Evolutionary conservation across 2,797 vertebrate species (phyloP).

Genomic region (Mormyrus proboscirostris): DNA sequence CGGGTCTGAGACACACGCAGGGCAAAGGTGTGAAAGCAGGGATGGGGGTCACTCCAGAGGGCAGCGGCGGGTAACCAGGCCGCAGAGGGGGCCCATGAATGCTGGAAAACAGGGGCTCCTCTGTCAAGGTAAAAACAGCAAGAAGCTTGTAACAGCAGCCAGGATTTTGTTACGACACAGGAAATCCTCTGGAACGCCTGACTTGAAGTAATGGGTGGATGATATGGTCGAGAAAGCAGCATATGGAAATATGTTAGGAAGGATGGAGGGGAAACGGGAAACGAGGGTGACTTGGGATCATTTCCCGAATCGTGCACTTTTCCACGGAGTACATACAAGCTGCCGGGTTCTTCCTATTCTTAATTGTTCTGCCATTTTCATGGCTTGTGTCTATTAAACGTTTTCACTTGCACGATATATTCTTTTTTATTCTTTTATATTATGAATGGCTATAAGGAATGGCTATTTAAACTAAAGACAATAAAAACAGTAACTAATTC

Average conservation of each 20-base stretch:
- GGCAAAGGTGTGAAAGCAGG: not conserved
- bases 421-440: not conserved
- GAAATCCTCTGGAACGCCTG: not conserved
- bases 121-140: slow-evolving; percentile 31
- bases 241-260: not conserved
- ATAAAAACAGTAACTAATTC: not conserved
- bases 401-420: not conserved
- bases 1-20: not conserved
- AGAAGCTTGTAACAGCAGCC: not conserved
- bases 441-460: not conserved
- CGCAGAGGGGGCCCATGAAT: not conserved
- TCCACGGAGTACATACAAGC: not conserved
- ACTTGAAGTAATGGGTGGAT: not conserved
- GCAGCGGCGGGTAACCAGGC: not conserved
- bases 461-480: not conserved
- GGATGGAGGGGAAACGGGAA: not conserved
- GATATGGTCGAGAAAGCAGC: not conserved
- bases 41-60: not conserved
- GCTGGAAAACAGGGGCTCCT: slow-evolving; percentile 12
- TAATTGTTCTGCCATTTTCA: not conserved
- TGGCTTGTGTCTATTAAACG: not conserved
- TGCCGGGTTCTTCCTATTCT: not conserved
- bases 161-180: slow-evolving; percentile 20
- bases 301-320: not conserved
- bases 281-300: not conserved